Evolutionary conservation across 1,140 invertebrate genomes (phyloP).

Genomic region (Drosophila kepulauana): DNA sequence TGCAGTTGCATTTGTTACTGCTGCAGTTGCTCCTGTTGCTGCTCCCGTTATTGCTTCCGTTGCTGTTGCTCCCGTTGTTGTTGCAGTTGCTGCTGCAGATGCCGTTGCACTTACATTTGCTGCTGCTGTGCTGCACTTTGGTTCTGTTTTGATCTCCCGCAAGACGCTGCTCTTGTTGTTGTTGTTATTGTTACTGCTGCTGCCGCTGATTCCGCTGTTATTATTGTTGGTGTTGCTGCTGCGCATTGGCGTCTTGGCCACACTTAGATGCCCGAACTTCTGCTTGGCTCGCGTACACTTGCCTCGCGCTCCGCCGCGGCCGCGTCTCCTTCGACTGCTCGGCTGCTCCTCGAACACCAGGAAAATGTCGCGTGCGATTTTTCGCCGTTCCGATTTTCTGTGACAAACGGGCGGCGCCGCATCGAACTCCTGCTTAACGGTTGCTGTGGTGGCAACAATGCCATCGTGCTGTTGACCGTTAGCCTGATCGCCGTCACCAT

Average conservation of each 20-base stretch:
- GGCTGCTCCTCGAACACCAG: constrained; percentile 81
- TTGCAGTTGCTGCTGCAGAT: neutral
- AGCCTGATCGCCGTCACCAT: constrained; percentile 21
- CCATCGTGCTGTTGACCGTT: constrained; percentile 20
- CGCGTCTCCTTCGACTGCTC: constrained; percentile 59
- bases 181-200: constrained; percentile 37
- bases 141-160: constrained; percentile 82
- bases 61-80: neutral
- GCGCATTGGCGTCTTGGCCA: constrained; percentile 68
- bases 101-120: constrained; percentile 1
- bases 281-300: constrained; percentile 67
- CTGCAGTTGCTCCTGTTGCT: neutral
- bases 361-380: constrained; percentile 82
- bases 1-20: neutral
- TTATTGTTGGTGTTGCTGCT: constrained; percentile 44
- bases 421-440: constrained; percentile 69
- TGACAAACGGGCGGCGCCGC: constrained; percentile 70
- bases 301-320: constrained; percentile 56
- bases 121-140: constrained; percentile 68
- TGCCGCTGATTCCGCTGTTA: constrained; percentile 23
- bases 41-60: neutral
- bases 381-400: constrained; percentile 79
- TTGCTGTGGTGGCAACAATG: constrained; percentile 23
- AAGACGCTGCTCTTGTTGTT: constrained; percentile 59
- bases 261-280: constrained; percentile 79